Evolutionary conservation across 64 coral and sea anemone genomes (phyloP), one percentile per base, ranked within the genome.

Genomic region (Montipora efflorescens): DNA sequence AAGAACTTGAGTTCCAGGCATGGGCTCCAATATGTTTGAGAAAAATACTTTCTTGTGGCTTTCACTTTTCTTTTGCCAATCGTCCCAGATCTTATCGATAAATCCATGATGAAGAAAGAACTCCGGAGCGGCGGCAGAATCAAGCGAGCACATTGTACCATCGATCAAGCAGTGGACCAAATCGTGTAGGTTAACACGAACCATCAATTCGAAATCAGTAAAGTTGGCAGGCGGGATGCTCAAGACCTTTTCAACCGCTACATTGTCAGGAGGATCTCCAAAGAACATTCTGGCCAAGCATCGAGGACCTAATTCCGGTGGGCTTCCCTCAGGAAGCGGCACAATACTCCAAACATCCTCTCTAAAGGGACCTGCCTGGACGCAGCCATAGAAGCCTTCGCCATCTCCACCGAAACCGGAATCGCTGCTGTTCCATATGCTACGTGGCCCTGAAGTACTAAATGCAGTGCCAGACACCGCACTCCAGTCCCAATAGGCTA

Each of bases 401-500:
- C 95, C 95, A 47, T 96, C 87, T 2, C 95, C 95, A 1, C 95
- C 92, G 4, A 96, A 71, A 57, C 95, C 95, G 76, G 81, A 76
- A 15, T 90, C 53, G 15, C 75, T 88, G 9, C 51, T 75, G 79
- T 87, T 85, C 95, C 95, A 96, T 21, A 91, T 19, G 58, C 90
- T 88, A 48, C 79, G 5, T 22, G 9, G 16, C n/a, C 50, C 20
- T 61, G 9, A 12, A 16, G 73, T 92, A 69, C 82, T 92, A 47
- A 93, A 96, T 0, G 95, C 91, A 58, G 44, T 91, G 14, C 76
- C 75, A 2, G 95, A 91, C 3, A 94, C 92, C 15, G 86, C 59
- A 57, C 95, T 96, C 95, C 95, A 96, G 44, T 96, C 95, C 95
- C 95, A 96, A 80, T 96, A 96, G 21, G 95, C 86, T 13, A 94